Base-by-base conservation (phyloP, 2,113 vertebrate genomes). In the Acrocephalus kingi region DNA sequence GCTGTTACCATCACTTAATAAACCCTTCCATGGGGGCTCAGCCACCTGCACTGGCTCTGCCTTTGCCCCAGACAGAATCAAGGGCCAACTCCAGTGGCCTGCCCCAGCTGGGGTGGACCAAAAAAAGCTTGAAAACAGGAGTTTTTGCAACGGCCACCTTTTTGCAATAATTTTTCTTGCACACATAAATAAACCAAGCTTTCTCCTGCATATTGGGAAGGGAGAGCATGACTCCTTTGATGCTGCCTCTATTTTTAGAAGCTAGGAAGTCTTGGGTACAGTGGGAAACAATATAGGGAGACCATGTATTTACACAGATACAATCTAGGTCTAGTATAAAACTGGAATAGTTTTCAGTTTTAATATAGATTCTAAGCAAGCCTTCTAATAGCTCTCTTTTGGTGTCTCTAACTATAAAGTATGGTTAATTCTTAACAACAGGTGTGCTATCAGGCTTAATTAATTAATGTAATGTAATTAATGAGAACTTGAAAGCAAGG, bases 381-480 rank as follows among this genome's bases (percentile, higher is more conserved):
- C 20, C 33, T 92, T 63, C 41, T 69, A 90, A 88, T 58, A 73
- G 62, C 59, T 68, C 56, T 94, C 72, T 88, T 90, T 71, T 35
- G 30, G 17, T 86, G 55, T 84, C 68, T 87, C 58, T 90, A 95
- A 76, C 59, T 43, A 92, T 67, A 78, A 94, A 91, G 84, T 87
- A 64, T 25, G 27, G 92, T 45, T 94, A 94, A 95, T 96, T 93
- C 79, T 78, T 93, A 81, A 92, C 94, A 97, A 96, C 94, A 97
- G 94, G 96, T 97, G 96, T 89, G 72, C 91, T 90, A 96, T 93
- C 86, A 92, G 91, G 90, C 72, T 87, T 95, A 97, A 96, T 97
- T 97, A 94, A 94, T 97, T 96, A 95, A 97, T 48, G 61, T 96
- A 88, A 96, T 94, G 94, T 97, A 97, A 97, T 94, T 97, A 96